Evolutionary conservation across 35 echinoderm and acorn worm species (phyloP).

Genomic region (Strongylocentrotus purpuratus): DNA sequence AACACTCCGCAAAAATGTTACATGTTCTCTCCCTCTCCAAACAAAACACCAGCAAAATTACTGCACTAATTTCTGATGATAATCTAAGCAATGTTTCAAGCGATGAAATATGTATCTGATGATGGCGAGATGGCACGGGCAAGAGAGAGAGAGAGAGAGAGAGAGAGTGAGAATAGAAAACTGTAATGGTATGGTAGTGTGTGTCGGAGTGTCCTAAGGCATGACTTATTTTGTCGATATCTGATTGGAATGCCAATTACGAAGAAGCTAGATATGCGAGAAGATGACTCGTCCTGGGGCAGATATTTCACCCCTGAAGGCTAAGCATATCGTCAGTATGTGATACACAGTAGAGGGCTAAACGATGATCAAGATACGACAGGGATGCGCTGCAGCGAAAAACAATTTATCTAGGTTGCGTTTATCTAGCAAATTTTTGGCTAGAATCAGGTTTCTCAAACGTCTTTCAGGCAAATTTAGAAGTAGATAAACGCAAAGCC

Average conservation of each 20-base stretch:
- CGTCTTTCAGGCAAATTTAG: no score
- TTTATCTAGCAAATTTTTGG: no score
- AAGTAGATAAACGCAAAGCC: no score
- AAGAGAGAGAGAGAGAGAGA: neutral
- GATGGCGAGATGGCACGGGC: neutral
- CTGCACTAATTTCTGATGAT: neutral
- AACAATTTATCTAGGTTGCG: neutral
- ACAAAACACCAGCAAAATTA: neutral
- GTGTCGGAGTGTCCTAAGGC: neutral
- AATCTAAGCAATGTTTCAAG: neutral
- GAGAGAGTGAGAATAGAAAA: neutral
- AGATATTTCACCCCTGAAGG: conserved; percentile 1
- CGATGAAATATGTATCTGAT: neutral
- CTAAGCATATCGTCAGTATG: neutral
- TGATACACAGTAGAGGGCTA: neutral
- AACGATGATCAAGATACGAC: neutral
- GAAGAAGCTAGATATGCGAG: neutral
- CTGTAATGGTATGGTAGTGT: neutral
- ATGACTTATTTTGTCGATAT: conserved; percentile 19
- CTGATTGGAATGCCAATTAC: conserved; percentile 17
- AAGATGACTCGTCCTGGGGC: neutral
- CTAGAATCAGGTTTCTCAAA: no score
- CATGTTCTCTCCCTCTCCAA: neutral
- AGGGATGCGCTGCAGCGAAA: neutral
- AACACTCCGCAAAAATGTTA: neutral